Conservation (phyloP, 2,113 vertebrate species). For the Condylura cristata region DNA sequence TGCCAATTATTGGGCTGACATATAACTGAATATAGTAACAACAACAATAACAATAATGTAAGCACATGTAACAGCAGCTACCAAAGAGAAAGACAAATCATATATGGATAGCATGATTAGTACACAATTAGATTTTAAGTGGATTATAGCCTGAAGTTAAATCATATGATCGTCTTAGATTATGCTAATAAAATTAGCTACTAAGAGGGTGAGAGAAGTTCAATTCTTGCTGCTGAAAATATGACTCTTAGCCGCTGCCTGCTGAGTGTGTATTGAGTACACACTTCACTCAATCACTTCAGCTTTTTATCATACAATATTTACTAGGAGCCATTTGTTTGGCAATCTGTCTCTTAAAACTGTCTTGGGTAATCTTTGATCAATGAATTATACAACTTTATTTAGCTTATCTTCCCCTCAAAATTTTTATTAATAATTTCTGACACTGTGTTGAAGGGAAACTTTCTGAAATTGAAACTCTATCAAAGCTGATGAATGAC, state of each 20-base stretch:
- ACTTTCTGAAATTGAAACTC: not conserved
- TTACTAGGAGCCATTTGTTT: not conserved
- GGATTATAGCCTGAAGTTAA: not conserved
- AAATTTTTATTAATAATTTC: conserved; percentile 15
- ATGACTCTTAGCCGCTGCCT: not conserved
- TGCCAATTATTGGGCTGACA: not conserved
- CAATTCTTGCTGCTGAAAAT: not conserved
- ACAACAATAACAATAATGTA: not conserved
- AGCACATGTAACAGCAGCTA: not conserved
- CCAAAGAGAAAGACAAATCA: not conserved
- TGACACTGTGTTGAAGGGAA: not conserved
- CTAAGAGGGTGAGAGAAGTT: not conserved
- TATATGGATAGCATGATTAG: not conserved
- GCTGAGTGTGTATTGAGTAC: not conserved
- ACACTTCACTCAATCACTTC: not conserved
- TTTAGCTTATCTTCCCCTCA: not conserved
- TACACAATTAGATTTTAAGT: not conserved
- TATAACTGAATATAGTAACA: not conserved
- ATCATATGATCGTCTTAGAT: not conserved
- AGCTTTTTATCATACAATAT: not conserved
- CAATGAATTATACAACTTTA: not conserved
- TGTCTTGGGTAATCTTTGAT: not conserved
- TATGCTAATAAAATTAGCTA: not conserved
- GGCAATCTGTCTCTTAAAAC: not conserved
- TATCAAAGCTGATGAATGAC: not conserved